Evolutionary conservation across 2,797 vertebrate genomes (phyloP).

Genomic region (Potorous gilbertii): DNA sequence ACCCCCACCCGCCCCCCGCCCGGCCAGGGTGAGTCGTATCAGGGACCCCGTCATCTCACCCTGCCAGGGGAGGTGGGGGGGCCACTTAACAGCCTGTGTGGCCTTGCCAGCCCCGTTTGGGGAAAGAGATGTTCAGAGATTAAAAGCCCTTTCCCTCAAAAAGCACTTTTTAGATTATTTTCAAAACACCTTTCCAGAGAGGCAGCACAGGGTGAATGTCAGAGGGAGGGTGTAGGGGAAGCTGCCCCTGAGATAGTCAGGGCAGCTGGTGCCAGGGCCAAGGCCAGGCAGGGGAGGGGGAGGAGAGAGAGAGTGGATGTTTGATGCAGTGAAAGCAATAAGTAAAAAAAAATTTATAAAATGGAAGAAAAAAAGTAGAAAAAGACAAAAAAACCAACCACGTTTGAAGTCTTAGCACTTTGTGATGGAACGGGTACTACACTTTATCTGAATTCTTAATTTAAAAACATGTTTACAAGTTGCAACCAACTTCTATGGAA

Average conservation of each 20-base stretch:
- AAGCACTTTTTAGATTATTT: slow-evolving; percentile 85
- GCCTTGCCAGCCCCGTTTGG: background rate
- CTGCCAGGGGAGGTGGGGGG: slow-evolving; percentile 1
- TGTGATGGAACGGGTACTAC: slow-evolving; percentile 86
- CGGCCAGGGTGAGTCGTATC: background rate
- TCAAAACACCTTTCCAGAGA: slow-evolving; percentile 51
- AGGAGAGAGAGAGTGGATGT: slow-evolving; percentile 65
- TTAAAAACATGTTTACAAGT: slow-evolving; percentile 86
- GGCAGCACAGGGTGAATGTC: slow-evolving; percentile 74
- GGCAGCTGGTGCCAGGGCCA: slow-evolving; percentile 58
- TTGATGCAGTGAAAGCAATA: slow-evolving; percentile 81
- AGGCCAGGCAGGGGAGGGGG: slow-evolving; percentile 55
- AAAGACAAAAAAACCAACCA: slow-evolving; percentile 66
- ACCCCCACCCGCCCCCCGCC: background rate
- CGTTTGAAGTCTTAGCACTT: slow-evolving; percentile 84
- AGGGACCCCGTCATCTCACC: slow-evolving; percentile 11
- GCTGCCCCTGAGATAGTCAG: slow-evolving; percentile 24
- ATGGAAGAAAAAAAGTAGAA: slow-evolving; percentile 55
- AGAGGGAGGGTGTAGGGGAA: slow-evolving; percentile 65
- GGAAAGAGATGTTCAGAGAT: slow-evolving; percentile 47
- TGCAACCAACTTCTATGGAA: slow-evolving; percentile 82
- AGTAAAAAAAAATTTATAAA: slow-evolving; percentile 72
- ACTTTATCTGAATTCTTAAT: slow-evolving; percentile 85
- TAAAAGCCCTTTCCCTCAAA: slow-evolving; percentile 74
- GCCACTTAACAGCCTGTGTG: background rate